Percentiles rank a stretch among this genome's conserved stretches.
phyloP scores from a whole-genome alignment of 2,797 vertebrate genomes.

The Staurois parvus region DNA sequence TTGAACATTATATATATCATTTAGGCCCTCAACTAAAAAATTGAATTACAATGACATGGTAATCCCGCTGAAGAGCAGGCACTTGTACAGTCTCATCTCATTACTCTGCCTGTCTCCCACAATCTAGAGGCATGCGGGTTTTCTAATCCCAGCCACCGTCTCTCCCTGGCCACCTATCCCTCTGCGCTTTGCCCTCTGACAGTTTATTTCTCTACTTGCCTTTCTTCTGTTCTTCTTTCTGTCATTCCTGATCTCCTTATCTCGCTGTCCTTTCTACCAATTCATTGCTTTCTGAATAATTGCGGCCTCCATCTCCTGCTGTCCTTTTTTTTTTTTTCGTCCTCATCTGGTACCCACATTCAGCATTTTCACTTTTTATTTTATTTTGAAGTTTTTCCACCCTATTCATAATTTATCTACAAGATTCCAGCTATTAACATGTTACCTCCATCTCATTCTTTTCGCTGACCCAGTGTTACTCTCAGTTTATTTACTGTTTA shows the following conservation, averaged over 20 bases:
- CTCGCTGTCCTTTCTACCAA: neutral
- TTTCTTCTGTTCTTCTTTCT: neutral
- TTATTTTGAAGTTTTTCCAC: no score
- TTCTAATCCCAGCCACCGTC: neutral
- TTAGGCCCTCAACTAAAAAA: neutral
- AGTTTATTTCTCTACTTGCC: neutral
- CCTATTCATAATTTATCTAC: no score
- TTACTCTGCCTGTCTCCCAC: neutral
- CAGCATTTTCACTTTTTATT: no score
- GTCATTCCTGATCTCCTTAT: neutral
- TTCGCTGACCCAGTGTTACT: neutral
- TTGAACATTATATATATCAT: neutral
- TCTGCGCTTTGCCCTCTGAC: neutral
- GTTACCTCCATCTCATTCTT: no score
- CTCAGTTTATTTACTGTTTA: neutral
- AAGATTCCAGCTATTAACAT: no score
- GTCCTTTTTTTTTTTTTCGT: no score
- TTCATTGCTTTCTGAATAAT: neutral
- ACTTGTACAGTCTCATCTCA: neutral
- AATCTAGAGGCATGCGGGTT: neutral
- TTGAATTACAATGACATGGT: constrained; percentile 1
- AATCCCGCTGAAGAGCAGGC: neutral
- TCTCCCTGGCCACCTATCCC: neutral
- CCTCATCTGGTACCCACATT: no score
- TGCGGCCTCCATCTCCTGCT: neutral